Evolutionary conservation across 2,113 vertebrate genomes (phyloP).

Genomic region (Tinamus guttatus): DNA sequence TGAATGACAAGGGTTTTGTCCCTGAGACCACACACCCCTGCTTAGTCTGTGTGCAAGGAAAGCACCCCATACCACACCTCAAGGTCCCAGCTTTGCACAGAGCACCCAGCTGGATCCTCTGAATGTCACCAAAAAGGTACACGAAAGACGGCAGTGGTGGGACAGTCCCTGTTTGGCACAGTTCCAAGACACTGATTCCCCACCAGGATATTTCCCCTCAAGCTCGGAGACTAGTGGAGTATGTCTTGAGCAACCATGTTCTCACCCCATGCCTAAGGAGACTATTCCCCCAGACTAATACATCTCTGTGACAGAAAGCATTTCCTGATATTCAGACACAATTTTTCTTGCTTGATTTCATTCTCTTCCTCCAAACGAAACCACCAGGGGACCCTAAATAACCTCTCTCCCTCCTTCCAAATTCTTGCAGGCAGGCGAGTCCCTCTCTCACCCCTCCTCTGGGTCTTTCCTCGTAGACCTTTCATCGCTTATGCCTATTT

Average conservation of each 20-base stretch:
- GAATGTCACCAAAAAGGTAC: fast-evolving
- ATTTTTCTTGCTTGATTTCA: constrained; percentile 30
- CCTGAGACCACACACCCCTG: not conserved
- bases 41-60: not conserved
- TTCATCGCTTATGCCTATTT: not conserved
- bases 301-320: constrained; percentile 3
- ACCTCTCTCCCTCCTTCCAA: not conserved
- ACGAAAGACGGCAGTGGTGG: not conserved
- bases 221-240: fast-evolving
- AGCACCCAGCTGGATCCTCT: not conserved
- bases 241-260: not conserved
- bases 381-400: not conserved
- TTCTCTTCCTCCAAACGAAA: constrained; percentile 4
- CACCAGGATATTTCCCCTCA: not conserved
- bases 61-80: not conserved
- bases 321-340: constrained; percentile 6
- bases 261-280: not conserved
- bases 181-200: not conserved
- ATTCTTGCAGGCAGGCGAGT: not conserved
- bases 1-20: fast-evolving
- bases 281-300: constrained; percentile 3
- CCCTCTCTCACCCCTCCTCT: not conserved
- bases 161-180: not conserved
- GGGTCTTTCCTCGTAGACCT: not conserved
- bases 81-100: not conserved